Percentiles rank a stretch among this genome's conserved stretches.
These are phyloP conservation scores for Heteractis magnifica DNA, from an alignment of 92 coral and sea anemone species.

Conservation along the genomic window DNA sequence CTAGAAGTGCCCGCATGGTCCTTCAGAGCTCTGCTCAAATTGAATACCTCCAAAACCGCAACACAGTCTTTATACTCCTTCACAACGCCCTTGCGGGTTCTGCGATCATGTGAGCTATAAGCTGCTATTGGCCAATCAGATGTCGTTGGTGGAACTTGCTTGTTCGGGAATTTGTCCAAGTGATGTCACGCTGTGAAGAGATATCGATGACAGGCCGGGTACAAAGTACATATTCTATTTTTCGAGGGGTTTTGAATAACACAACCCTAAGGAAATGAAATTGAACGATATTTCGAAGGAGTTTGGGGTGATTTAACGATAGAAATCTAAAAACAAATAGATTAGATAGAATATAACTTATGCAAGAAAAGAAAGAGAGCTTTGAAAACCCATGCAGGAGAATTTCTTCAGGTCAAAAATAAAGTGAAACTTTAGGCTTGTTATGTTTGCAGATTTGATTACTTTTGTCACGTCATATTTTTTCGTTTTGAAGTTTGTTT, in stretches of 20 bases:
- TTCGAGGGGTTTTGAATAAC: slow-evolving; percentile 13
- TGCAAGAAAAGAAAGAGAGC: background rate
- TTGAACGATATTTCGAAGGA: too few relatives aligned
- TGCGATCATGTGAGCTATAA: slow-evolving; percentile 18
- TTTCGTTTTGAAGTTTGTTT: background rate
- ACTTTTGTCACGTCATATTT: background rate
- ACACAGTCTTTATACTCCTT: background rate
- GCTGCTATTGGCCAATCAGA: slow-evolving; percentile 18
- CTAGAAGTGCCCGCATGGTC: slow-evolving; percentile 60
- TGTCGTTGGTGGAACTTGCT: background rate
- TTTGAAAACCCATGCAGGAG: background rate
- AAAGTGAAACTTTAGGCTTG: background rate
- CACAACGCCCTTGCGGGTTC: background rate
- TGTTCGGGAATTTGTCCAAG: slow-evolving; percentile 33
- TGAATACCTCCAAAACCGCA: background rate
- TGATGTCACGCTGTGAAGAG: slow-evolving; percentile 20
- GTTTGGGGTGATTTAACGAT: background rate
- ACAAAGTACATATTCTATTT: slow-evolving; percentile 28
- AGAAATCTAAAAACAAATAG: background rate
- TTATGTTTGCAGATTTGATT: background rate
- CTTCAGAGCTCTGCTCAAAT: slow-evolving; percentile 8
- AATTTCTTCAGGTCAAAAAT: background rate
- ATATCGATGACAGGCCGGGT: slow-evolving; percentile 13
- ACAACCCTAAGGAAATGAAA: background rate
- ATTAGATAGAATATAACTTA: background rate